Evolutionary conservation across 35 echinoderm and acorn worm species (phyloP), one percentile per base, ranked within the genome.

Genomic region (Diadema setosum): DNA sequence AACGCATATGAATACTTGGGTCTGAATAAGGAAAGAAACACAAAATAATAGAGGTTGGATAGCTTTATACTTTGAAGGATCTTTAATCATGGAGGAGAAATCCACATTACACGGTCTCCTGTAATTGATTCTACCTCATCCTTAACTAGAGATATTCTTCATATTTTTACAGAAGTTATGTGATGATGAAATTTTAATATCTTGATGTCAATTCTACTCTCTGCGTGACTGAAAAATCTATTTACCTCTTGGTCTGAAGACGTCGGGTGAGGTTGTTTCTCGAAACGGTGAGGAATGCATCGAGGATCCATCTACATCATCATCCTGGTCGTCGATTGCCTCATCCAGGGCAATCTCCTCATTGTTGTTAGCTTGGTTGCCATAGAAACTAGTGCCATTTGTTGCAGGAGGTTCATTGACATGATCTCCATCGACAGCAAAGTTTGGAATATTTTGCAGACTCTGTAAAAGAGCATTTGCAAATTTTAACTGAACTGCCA

Each of bases 231-330:
- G 21, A 55, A 55, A 2, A 55, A 16, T 55, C 2, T 11, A 33
- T 67, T 67, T 12, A 78, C 73, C 73, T 78, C 44, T 78, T 44
- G 73, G 73, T 78, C 73, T 78, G 73, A 78, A 78, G 73, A 78
- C 73, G 44, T 78, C 65, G 39, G 85, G 85, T 49, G 69, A 80
- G 2, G 29, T 87, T 4, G 83, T 39, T 29, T 69, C 83, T 21
- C 83, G 65, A 12, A 64, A 50, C 7, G 83, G 61, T 18, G 61
- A 86, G 26, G 83, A 64, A 26, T 61, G 83, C 1, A 23, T 44
- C 48, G 60, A 64, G 4, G 60, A 86, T 11, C 61, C 60, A 36
- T 84, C 82, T 1, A 43, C 83, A 15, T 86, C 82, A 17, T 52
- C 63, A 67, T 67, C 63, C 30, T 67, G 63, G 37, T 67, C 63